Base-by-base conservation (phyloP, 2,113 vertebrate species). In the Hippocampus abdominalis region DNA sequence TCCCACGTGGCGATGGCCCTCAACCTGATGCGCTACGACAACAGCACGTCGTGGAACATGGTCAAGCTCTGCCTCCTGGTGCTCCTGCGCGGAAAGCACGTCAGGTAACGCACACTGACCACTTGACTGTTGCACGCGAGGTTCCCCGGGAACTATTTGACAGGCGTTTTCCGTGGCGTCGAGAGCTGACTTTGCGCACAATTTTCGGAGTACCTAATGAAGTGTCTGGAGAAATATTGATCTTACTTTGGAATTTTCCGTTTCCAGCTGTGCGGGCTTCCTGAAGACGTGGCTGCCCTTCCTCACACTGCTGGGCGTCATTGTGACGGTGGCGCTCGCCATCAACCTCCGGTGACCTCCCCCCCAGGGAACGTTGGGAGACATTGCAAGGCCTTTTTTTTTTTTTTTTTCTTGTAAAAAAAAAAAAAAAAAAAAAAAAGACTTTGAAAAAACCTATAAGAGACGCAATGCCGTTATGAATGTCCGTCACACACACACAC, bases 221-320 rank as follows among this genome's bases (percentile, higher is more conserved):
- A 60, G 51, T 11, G 21, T 53, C 21, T 3, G 3, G 21, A 8
- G 49, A 53, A 23, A 20, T n/a, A 51, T 51, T 61, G 27, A 32
- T 60, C 16, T 1, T 8, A 7, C 27, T 16, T n/a, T 65, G 46
- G 8, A 18, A 48, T 27, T 7, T 36, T 63, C 21, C 8, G 64
- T 87, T 60, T 20, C 53, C 90, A 99, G 97, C 72, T 75, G 94
- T 29, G 93, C 88, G 4, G 96, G 94, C 1, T 97, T 98, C 44
- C 90, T 98, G 93, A 98, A 98, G 92, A 98, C 97, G 71, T 99
- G 97, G 97, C 92, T 99, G 73, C 97, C 97, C 36, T 98, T 96
- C 79, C 59, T 95, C 15, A 92, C 97, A 72, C 80, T 98, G 60
- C 62, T 90, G 83, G 94, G 94, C 42, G 49, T 94, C 83, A 89